Evolutionary conservation across 92 coral and sea anemone species (phyloP).

Genomic region (Muricea muricata): DNA sequence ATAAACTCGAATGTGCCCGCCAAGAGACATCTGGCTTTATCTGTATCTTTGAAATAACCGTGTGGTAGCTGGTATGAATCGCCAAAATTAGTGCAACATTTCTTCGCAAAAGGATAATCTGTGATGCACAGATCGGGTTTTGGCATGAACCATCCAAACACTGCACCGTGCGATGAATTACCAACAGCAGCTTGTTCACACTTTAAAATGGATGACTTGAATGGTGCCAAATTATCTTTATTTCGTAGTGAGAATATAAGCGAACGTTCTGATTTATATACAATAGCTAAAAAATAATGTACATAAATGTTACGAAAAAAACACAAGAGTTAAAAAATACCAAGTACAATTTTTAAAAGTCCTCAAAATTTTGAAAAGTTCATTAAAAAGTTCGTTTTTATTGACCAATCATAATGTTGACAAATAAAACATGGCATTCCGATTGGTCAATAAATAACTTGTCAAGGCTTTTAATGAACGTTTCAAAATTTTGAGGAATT

Average conservation of each 20-base stretch:
- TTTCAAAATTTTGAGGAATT: no score
- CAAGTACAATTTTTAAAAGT: no score
- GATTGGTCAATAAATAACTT: no score
- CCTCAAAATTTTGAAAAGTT: no score
- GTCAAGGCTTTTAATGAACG: no score
- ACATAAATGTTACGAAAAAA: background rate
- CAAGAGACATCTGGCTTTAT: background rate
- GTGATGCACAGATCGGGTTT: background rate
- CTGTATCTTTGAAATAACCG: background rate
- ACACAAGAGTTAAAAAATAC: background rate
- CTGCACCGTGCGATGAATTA: background rate
- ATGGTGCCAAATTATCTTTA: conserved; percentile 16
- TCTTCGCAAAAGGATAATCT: background rate
- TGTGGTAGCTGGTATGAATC: background rate
- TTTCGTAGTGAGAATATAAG: background rate
- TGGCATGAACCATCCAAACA: background rate
- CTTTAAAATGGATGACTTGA: background rate
- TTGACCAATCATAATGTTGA: no score
- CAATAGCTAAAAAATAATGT: background rate
- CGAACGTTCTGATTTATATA: background rate
- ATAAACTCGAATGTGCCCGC: background rate
- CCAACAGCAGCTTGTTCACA: background rate
- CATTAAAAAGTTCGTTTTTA: no score
- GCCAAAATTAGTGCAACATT: background rate
- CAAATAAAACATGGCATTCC: no score